Base-by-base conservation (phyloP, 2,888 invertebrate genomes). In the Acrobasis consociella region DNA sequence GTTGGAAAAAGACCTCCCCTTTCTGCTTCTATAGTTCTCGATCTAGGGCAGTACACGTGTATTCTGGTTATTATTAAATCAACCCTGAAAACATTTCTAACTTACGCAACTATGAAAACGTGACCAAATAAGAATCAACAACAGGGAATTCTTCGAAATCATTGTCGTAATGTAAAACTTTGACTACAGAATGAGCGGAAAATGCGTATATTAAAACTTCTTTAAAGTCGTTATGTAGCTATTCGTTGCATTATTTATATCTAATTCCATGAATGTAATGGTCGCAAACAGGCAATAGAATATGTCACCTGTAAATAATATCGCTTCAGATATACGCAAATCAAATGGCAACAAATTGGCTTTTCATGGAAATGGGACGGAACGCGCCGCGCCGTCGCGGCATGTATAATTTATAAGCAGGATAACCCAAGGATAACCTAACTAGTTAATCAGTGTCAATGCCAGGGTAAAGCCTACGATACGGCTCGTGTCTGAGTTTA, bases 371-470 rank as follows among this genome's bases (percentile, higher is more conserved):
- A 78, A 77, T 77, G 31, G 59, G 58, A 72, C 72, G 74, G 75
- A 76, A 77, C 68, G 68, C 64, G 59, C 62, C 68, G 68, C 64
- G 59, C 62, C 58, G 59, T 64, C 63, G 64, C 55, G 49, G 50
- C 50, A 78, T 85, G 79, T 72, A 82, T 84, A 82, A 86, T 86
- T 77, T 73, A 85, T 81, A 65, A 49, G 63, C 71, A 74, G 74
- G 77, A 78, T 78, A 73, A 78, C 76, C 75, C n/a, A n/a, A 74
- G 74, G 77, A 78, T 78, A 73, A 78, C 76, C 75, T n/a, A n/a
- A n/a, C n/a, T 81, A 74, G 83, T 83, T 75, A 80, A 81, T 83
- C 85, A 85, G 74, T 85, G 84, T 83, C 86, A 86, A 76, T 86
- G 83, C 73, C 85, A 85, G 82, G 81, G 78, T 71, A 68, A 73